Conservation (phyloP, 2,113 vertebrate species). For the Dicaeum eximium region DNA sequence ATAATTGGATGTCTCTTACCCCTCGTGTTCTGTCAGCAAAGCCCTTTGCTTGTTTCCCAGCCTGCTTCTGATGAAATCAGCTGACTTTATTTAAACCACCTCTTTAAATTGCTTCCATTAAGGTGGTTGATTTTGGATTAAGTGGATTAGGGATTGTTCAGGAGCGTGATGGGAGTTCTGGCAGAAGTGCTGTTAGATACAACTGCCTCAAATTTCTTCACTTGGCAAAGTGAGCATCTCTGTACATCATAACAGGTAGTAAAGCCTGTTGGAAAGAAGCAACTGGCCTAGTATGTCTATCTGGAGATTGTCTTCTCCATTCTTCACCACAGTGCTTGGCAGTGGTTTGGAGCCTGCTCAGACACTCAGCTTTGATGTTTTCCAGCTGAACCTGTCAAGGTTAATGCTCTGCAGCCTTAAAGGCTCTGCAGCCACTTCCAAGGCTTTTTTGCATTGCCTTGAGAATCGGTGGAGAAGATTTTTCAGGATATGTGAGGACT, state of each 20-base stretch:
- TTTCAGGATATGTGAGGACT: background rate
- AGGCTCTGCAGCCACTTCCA: background rate
- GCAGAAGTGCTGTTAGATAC: background rate
- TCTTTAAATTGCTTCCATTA: background rate
- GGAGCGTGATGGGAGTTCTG: background rate
- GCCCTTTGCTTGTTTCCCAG: background rate
- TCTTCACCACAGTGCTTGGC: background rate
- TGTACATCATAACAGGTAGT: background rate
- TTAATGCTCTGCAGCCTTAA: background rate
- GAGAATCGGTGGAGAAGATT: background rate
- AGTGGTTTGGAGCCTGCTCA: background rate
- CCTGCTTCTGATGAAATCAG: background rate
- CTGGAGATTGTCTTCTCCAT: background rate
- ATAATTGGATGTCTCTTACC: background rate
- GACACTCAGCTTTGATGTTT: background rate
- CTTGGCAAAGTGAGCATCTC: background rate
- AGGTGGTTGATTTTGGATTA: background rate
- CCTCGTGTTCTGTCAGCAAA: background rate
- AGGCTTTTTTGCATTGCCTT: background rate
- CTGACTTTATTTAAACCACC: background rate
- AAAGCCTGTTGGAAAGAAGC: background rate
- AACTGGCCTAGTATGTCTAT: accelerated
- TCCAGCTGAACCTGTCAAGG: background rate
- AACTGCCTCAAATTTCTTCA: background rate
- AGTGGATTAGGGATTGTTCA: background rate